Evolutionary conservation across 2,113 vertebrate genomes (phyloP), one percentile per base, ranked within the genome.

Genomic region (Calidris pygmaea): DNA sequence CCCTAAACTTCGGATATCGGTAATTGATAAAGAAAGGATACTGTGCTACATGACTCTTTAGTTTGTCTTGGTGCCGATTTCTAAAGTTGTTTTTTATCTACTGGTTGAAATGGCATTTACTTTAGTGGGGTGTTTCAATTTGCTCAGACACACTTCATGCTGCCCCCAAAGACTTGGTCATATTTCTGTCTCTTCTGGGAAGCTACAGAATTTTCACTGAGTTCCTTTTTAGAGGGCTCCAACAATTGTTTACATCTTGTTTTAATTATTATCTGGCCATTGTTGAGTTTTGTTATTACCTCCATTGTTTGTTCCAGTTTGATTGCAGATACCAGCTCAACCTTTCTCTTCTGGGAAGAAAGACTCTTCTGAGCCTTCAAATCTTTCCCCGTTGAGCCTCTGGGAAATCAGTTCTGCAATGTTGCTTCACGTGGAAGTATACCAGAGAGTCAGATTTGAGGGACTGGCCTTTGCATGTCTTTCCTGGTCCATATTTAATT

Each of bases 201-300:
- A 92, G 30, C 41, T 43, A 39, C 0, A 0, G 56, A 71, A 84
- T 96, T 92, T 95, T 90, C 76, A 92, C 76, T 90, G 39, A 1
- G 18, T 90, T 89, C 52, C 85, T 95, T 75, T 81, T 30, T 4
- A 89, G 70, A 85, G 15, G 10, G 65, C 37, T 95, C 91, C 89
- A 97, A 50, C 68, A 72, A 75, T 65, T 92, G 89, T 92, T 92
- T 78, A 86, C 47, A 20, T 65, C 93, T 95, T 97, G 93, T 91
- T 96, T 92, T 92, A 87, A 95, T 97, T 96, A 92, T 94, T 92
- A 95, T 94, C 87, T 96, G 95, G 94, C 94, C 56, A 43, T 81
- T 89, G 47, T 13, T 78, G 87, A 39, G 30, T n/a, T 91, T 66
- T 91, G 18, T 91, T 89, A 95, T 19, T 92, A 92, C 89, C 94